Evolutionary conservation across 53 echinoderm and acorn worm species (phyloP).

Genomic region (Crossaster papposus): DNA sequence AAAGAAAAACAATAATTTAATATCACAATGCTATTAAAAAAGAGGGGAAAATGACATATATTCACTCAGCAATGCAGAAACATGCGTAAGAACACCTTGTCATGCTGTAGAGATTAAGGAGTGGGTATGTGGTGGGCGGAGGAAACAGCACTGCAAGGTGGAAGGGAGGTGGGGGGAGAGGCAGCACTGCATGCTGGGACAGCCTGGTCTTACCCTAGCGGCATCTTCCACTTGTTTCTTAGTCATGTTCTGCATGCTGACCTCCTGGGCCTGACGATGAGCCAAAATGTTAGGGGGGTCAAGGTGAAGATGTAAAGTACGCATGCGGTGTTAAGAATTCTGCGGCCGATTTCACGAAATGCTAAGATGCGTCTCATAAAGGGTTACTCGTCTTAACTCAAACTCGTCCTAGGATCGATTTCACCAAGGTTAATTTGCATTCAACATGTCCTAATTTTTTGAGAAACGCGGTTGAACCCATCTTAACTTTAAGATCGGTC

Average conservation of each 20-base stretch:
- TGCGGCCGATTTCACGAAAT: too few relatives aligned
- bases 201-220: conserved; percentile 71
- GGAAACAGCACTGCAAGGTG: too few relatives aligned
- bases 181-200: conserved; percentile 35
- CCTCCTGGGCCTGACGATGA: conserved; percentile 57
- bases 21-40: neutral
- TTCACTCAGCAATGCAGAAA: neutral
- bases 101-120: neutral
- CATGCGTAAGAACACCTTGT: neutral
- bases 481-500: too few relatives aligned
- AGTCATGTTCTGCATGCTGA: conserved; percentile 79
- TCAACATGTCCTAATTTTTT: too few relatives aligned
- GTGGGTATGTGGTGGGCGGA: too few relatives aligned
- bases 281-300: neutral
- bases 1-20: neutral
- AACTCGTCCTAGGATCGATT: too few relatives aligned
- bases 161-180: neutral
- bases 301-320: neutral
- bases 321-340: conserved; percentile 32
- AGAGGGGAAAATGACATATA: neutral
- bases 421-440: too few relatives aligned
- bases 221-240: conserved; percentile 92
- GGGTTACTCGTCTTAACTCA: too few relatives aligned
- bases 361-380: too few relatives aligned
- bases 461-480: too few relatives aligned